Conservation (phyloP, 1,140 invertebrate species). For the Drosophila elegans region DNA sequence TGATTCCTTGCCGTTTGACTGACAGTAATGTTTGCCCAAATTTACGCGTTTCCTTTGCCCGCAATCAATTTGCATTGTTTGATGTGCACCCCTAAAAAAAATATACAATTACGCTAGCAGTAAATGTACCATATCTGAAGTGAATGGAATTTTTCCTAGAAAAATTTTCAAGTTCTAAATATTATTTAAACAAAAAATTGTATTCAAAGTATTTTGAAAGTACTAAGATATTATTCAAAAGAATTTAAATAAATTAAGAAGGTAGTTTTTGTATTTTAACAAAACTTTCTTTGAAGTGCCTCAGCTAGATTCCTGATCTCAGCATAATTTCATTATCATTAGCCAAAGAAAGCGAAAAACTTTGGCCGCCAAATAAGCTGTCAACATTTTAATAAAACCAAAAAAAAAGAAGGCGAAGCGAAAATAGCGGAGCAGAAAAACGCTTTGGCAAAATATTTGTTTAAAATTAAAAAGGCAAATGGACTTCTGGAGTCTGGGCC, state of each 20-base stretch:
- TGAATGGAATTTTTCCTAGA: not conserved
- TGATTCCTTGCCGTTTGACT: conserved; percentile 18
- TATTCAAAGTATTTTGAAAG: too few species aligned
- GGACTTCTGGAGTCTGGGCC: conserved; percentile 27
- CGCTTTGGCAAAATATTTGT: conserved; percentile 64
- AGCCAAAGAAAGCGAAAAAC: conserved; percentile 26
- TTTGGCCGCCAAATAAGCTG: conserved; percentile 63
- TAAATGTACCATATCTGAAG: not conserved
- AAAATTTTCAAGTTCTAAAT: not conserved
- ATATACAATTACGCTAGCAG: conserved; percentile 36
- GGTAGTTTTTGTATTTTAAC: too few species aligned
- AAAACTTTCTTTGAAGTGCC: not conserved
- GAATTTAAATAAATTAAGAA: too few species aligned
- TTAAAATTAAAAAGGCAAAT: conserved; percentile 70
- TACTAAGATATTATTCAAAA: too few species aligned
- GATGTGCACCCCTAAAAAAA: conserved; percentile 44
- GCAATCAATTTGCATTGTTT: conserved; percentile 67
- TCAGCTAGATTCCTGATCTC: conserved; percentile 20
- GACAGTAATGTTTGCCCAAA: conserved; percentile 33
- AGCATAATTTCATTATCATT: conserved; percentile 49
- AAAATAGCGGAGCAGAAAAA: conserved; percentile 36
- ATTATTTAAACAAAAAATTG: too few species aligned
- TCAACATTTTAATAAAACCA: conserved; percentile 67
- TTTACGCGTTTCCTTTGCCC: conserved; percentile 40
- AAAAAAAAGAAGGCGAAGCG: conserved; percentile 16